Evolutionary conservation across 2,888 invertebrate species (phyloP), one percentile per base, ranked within the genome.

Genomic region (Glaucopsyche alexis): DNA sequence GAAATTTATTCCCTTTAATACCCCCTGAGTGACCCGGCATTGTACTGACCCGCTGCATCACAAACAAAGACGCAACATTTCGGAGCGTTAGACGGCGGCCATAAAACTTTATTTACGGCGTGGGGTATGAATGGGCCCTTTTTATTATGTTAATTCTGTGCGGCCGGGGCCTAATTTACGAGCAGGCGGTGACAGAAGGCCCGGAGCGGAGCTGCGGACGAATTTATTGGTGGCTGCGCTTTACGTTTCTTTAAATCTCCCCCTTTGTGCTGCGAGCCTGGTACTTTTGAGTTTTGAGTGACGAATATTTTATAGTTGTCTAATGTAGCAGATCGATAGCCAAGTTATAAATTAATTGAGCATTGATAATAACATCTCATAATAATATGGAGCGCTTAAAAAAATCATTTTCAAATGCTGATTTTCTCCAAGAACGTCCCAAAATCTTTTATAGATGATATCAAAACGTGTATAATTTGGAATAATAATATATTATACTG

Each of bases 91-190:
- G 89, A 89, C 83, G 89, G 88, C 84, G 84, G 82, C 87, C 84
- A 89, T 90, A 90, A 91, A 91, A 89, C 84, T 86, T 87, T 90
- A 91, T 91, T 91, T 90, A 90, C 86, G 87, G 84, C 79, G 85
- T 79, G 78, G 78, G 82, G 83, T 87, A 87, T 88, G 89, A 89
- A 88, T 87, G 89, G 79, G 79, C 86, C 86, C 86, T 89, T 89
- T 90, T 91, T 91, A 89, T 91, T 89, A 91, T 90, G 91, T 87
- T 89, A 91, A 91, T 90, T 86, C 84, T 81, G 85, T 78, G 79
- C 77, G 76, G 75, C 74, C 78, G 81, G 81, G 81, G 79, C 82
- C 84, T 88, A 87, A 90, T 90, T 89, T 90, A 90, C 85, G 87
- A 80, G 73, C 77, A 66, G 60, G 71, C 77, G 77, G 72, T 78